These are phyloP conservation scores for Falco peregrinus DNA, from an alignment of 2,797 vertebrate species.

Conservation along the genomic window DNA sequence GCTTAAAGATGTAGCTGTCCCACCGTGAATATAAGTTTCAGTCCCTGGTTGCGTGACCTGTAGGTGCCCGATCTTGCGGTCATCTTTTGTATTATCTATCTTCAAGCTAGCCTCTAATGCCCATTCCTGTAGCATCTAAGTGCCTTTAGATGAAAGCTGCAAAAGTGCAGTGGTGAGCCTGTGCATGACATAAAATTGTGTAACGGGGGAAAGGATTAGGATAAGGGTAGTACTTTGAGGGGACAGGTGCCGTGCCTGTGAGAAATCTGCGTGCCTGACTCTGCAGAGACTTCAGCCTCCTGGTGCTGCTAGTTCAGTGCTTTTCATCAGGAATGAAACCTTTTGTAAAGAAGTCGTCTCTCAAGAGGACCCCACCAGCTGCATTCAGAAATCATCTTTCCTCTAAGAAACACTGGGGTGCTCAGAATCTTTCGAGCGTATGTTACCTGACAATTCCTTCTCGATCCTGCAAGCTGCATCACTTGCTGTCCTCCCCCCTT, in stretches of 20 bases:
- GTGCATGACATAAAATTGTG: neutral
- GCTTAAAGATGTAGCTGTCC: slow-evolving; percentile 43
- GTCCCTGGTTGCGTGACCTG: slow-evolving; percentile 3
- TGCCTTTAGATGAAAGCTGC: slow-evolving; percentile 45
- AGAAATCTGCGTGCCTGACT: neutral
- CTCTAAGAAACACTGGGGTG: neutral
- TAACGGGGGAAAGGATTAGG: slow-evolving; percentile 8
- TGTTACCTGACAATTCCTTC: neutral
- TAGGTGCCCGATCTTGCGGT: slow-evolving; percentile 20
- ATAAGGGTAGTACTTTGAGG: neutral
- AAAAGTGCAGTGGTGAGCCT: neutral
- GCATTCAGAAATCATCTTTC: neutral
- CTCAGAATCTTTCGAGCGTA: neutral
- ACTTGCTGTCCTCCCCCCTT: neutral
- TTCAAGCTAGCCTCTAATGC: slow-evolving; percentile 41
- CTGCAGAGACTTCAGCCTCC: neutral
- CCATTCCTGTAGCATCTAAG: slow-evolving; percentile 34
- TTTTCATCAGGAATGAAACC: neutral
- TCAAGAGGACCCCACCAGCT: neutral
- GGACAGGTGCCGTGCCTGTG: neutral
- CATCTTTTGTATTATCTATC: slow-evolving; percentile 32
- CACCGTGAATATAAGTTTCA: slow-evolving; percentile 21
- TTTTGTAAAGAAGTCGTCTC: neutral
- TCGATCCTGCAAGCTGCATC: neutral
- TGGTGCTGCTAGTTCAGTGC: neutral